Conservation (phyloP, 2,888 invertebrate genomes). For the Homarus gammarus region DNA sequence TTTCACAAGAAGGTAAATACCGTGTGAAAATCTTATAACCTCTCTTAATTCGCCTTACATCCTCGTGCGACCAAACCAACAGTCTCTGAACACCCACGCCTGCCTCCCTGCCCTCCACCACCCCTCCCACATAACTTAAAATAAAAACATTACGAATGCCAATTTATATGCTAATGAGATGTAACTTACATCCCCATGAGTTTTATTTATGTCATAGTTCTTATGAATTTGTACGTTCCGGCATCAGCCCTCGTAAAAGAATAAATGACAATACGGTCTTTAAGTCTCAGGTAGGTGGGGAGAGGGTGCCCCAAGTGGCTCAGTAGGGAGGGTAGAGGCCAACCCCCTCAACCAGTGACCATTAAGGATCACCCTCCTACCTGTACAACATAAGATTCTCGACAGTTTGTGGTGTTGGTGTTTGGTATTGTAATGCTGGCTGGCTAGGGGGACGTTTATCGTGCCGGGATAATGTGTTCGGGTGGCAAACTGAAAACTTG, state of each 20-base stretch:
- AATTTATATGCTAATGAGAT: slow-evolving; percentile 12
- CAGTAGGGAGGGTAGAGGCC: neutral
- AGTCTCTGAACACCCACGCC: neutral
- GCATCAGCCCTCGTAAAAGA: neutral
- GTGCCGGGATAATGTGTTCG: no score
- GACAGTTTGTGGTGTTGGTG: neutral
- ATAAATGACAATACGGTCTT: neutral
- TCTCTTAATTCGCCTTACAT: no score
- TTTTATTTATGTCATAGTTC: neutral
- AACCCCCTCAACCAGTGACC: no score
- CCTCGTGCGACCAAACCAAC: neutral
- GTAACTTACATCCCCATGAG: neutral
- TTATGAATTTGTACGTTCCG: neutral
- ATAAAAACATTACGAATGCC: neutral
- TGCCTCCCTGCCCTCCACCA: no score
- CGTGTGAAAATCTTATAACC: slow-evolving; percentile 31
- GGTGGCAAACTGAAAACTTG: no score
- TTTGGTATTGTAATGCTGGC: neutral
- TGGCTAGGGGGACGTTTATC: neutral
- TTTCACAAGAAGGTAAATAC: slow-evolving; percentile 29
- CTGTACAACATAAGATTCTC: neutral
- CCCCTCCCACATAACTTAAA: neutral
- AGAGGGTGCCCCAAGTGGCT: neutral
- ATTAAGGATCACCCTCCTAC: neutral
- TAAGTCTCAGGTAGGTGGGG: neutral